Conservation (phyloP, 2,888 invertebrate genomes). For the Bursaphelenchus okinawaensis region DNA sequence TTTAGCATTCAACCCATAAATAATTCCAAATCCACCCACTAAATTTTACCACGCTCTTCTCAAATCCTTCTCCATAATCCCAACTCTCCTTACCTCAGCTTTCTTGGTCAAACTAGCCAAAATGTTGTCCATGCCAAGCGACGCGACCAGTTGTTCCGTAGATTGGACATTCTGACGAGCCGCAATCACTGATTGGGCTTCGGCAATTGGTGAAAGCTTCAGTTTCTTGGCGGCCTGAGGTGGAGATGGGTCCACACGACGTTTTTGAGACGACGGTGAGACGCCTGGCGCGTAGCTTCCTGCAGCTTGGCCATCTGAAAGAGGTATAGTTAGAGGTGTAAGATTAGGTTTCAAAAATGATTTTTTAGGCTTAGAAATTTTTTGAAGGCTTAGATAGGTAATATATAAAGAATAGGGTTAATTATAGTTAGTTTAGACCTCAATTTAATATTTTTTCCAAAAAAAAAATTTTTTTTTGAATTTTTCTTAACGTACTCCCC, state of each 20-base stretch:
- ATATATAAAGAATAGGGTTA: no score
- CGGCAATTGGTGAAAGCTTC: neutral
- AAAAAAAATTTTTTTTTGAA: no score
- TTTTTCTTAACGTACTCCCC: no score
- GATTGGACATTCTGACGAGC: constrained; percentile 33
- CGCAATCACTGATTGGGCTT: constrained; percentile 21
- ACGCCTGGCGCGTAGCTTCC: constrained; percentile 2
- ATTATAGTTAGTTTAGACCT: no score
- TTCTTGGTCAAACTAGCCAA: neutral
- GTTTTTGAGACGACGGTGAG: neutral
- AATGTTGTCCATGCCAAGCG: constrained; percentile 11
- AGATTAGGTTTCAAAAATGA: no score
- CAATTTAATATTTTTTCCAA: no score
- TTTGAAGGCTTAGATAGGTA: no score
- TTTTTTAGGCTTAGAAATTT: no score
- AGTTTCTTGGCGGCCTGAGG: constrained; percentile 7
- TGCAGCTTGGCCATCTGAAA: constrained; percentile 5
- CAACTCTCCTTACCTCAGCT: neutral
- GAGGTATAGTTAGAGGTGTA: neutral
- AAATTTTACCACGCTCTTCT: no score
- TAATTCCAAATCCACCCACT: no score
- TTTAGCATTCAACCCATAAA: no score
- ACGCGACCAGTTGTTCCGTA: constrained; percentile 40
- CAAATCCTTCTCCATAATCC: no score
- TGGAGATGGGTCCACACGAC: neutral